phyloP scores from a whole-genome alignment of 2,888 invertebrate species.

The Eucriotettix oculatus region DNA sequence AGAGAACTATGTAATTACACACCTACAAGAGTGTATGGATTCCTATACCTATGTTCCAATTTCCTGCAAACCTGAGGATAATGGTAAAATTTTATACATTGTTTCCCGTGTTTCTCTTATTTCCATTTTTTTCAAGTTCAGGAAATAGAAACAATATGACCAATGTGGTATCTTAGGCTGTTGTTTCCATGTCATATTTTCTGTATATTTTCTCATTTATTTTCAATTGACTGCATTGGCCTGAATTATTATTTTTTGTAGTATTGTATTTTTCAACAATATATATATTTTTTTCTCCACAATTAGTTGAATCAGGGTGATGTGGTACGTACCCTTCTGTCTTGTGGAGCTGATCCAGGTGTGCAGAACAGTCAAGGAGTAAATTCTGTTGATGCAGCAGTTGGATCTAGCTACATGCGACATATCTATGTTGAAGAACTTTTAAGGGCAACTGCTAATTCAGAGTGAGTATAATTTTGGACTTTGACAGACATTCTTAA shows the following conservation, averaged over 20 bases:
- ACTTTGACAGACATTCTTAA: too few relatives aligned
- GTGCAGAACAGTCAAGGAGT: slow-evolving; percentile 35
- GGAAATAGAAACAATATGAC: not conserved
- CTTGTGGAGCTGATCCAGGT: slow-evolving; percentile 40
- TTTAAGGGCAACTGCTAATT: slow-evolving; percentile 39
- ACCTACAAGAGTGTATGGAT: too few relatives aligned
- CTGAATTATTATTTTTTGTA: not conserved
- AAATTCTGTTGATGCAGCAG: slow-evolving; percentile 35
- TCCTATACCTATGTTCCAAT: too few relatives aligned
- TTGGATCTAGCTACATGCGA: slow-evolving; percentile 28
- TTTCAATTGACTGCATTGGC: not conserved
- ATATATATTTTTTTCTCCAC: not conserved
- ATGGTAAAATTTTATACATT: too few relatives aligned
- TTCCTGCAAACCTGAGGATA: too few relatives aligned
- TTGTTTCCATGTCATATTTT: not conserved
- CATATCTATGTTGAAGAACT: slow-evolving; percentile 41
- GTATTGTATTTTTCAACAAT: not conserved
- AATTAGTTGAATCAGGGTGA: slow-evolving; percentile 33
- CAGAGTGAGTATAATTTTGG: slow-evolving; percentile 30
- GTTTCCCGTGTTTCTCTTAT: not conserved
- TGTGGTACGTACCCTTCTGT: slow-evolving; percentile 37
- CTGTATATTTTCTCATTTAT: not conserved
- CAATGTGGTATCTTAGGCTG: not conserved
- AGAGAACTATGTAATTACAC: too few relatives aligned
- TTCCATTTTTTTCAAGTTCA: not conserved